A percentile compares a stretch with the other conserved stretches of the same genome.
phyloP scores from a whole-genome alignment of 2,113 vertebrate species.

The Oreamnos americanus region DNA sequence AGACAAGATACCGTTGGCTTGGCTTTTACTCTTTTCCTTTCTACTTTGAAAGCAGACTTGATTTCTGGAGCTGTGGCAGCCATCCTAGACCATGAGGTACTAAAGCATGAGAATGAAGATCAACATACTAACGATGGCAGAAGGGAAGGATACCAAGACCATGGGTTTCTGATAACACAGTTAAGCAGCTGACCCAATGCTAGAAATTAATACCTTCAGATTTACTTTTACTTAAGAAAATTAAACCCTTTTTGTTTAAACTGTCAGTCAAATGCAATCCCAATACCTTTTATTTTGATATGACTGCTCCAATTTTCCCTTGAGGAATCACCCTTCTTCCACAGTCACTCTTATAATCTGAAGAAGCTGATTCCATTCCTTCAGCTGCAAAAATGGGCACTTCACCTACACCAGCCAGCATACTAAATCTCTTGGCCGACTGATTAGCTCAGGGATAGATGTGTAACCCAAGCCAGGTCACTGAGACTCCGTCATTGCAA shows the following conservation, averaged over 20 bases:
- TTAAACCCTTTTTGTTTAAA: conserved; percentile 34
- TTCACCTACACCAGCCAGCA: not conserved
- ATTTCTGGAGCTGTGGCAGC: not conserved
- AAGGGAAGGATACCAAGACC: not conserved
- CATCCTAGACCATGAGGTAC: not conserved
- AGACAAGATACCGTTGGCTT: not conserved
- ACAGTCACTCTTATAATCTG: not conserved
- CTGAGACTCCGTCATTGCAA: not conserved
- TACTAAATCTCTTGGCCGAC: not conserved
- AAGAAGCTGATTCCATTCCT: not conserved
- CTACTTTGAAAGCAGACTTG: not conserved
- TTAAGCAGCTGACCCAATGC: not conserved
- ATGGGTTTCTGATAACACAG: not conserved
- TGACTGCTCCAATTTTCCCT: not conserved
- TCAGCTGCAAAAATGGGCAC: not conserved
- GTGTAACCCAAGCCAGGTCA: not conserved
- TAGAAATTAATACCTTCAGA: not conserved
- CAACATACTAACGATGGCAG: not conserved
- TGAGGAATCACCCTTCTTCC: not conserved
- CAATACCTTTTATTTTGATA: not conserved
- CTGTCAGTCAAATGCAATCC: not conserved
- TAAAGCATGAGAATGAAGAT: not conserved
- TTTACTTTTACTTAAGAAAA: conserved; percentile 26
- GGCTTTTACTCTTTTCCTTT: not conserved
- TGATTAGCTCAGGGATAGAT: not conserved